A percentile compares a stretch with the other conserved stretches of the same genome.
phyloP scores from a whole-genome alignment of 1,140 invertebrate genomes.

The Eriosoma lanigerum region DNA sequence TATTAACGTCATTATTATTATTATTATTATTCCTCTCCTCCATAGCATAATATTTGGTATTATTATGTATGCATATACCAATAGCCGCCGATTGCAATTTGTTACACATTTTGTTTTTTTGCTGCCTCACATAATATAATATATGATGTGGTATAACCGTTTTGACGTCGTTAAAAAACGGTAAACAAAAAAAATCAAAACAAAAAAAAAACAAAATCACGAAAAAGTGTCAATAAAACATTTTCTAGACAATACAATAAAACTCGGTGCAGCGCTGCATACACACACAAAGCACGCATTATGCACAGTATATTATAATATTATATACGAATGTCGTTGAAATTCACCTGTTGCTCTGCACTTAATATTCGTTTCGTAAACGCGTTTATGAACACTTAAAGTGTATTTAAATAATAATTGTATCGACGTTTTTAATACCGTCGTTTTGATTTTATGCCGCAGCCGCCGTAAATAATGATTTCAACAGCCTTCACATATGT shows the following conservation, averaged over 20 bases:
- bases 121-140: neutral
- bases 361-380: neutral
- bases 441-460: neutral
- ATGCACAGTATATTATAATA: no score
- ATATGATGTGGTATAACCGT: neutral
- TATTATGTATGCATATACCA: no score
- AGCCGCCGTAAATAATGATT: neutral
- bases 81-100: neutral
- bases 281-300: no score
- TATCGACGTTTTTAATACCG: neutral
- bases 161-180: neutral
- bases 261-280: neutral
- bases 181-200: neutral
- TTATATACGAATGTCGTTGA: neutral
- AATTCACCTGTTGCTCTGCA: no score
- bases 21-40: slow-evolving; percentile 18
- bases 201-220: neutral
- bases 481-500: neutral
- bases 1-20: neutral
- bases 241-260: neutral
- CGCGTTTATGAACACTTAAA: neutral
- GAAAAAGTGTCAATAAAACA: slow-evolving; percentile 12
- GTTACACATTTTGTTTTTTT: slow-evolving; percentile 20
- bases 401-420: neutral
- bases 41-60: no score